Base-by-base conservation (phyloP, 2,113 vertebrate species). In the Muscicapa adusta region DNA sequence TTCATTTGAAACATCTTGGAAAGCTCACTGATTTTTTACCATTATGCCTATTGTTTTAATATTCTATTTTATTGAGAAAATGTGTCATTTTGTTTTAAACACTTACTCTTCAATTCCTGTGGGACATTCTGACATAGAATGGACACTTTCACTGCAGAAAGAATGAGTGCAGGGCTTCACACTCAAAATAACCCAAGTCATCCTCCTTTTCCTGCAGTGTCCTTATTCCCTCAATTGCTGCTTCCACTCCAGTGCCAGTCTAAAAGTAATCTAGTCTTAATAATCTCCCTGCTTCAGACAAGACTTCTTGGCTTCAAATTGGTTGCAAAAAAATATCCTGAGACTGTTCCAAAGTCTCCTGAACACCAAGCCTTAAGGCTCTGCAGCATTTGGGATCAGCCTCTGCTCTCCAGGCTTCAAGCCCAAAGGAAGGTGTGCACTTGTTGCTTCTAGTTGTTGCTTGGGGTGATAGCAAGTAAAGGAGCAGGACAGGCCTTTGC, bases 151-250 rank as follows among this genome's bases (percentile, higher is more conserved):
- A 72, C 2, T 36, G 42, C 42, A 65, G 53, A 19, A 81, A 38
- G 24, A 63, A 58, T 1, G 7, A 78, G 10, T 12, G 18, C 61
- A 76, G 34, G 38, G 43, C 34, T 62, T 57, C 47, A 28, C 16
- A 61, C 12, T 14, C 18, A 14, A 18, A 53, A 65, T 2, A 53
- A 1, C 8, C 13, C 53, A 72, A 36, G 22, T 14, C 1, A 0
- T 5, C 36, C 20, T 42, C 14, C 36, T 50, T 89, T 36, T n/a
- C 65, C 50, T 70, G 47, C 18, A 45, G 9, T 3, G 15, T 16
- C 70, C 48, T 82, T 43, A 68, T 29, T 42, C 68, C 36, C 3
- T 34, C 74, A 53, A 78, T 56, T 71, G 72, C 43, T 91, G 26
- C 60, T 86, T 58, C 53, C 74, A 51, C 14, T 63, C 54, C 79